Base-by-base conservation (phyloP, 2,113 vertebrate genomes). In the Hippolais icterina region DNA sequence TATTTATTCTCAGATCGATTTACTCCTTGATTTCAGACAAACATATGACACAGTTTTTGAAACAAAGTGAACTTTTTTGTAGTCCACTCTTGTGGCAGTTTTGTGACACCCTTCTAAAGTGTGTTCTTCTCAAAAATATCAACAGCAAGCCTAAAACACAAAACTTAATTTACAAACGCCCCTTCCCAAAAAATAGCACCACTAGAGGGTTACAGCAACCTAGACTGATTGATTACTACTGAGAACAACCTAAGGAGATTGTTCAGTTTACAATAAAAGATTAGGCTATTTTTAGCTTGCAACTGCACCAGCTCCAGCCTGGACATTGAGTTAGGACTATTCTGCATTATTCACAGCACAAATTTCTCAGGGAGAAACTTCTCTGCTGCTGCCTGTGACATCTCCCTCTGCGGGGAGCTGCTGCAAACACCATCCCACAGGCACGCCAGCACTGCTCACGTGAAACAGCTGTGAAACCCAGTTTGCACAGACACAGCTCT, bases 1-100 rank as follows among this genome's bases (percentile, higher is more conserved):
- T 65, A 29, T 57, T 92, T 91, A 91, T 83, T 89, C 54, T 75
- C 44, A 93, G 25, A 83, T 94, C 84, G 27, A 89, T 85, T 85
- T 79, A 53, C 20, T 80, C 0, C 27, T 25, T 47, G 31, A 17
- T 44, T 94, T 72, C 46, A 57, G 25, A 22, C 4, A 89, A 88
- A 61, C 10, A 15, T 1, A 28, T 4, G 15, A 74, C 5, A 39
- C 6, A 57, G 13, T 28, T 83, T 46, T 31, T 44, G 5, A 44
- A 74, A 65, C 6, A 49, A 46, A 15, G 14, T 22, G 1, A 22
- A 22, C 4, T 47, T 25, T 9, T 35, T 20, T 10, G 3, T 3
- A 39, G 4, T 46, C 46, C n/a, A 33, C 70, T 70, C 17, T 60
- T 24, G 20, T 1, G 2, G 24, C 9, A 87, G 14, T 27, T 78